Base-by-base conservation (phyloP, 2,888 invertebrate species). In the Diarsia rubi region DNA sequence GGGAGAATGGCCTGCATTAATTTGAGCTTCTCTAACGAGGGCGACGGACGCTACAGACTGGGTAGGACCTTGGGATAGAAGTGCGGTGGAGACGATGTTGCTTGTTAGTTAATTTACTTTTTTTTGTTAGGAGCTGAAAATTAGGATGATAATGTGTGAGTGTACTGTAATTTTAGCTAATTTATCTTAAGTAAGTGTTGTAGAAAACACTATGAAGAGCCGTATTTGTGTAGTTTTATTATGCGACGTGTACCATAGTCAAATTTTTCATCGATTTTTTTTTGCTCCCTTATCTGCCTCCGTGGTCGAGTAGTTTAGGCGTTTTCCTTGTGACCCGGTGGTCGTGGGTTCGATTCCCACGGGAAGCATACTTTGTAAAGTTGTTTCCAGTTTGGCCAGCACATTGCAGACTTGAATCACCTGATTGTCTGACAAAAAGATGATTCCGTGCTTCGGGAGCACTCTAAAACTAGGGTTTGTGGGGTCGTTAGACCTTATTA, bases 11-110 rank as follows among this genome's bases (percentile, higher is more conserved):
- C 94, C 94, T 92, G 95, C 96, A 96, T 96, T 96, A 96, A 96
- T 96, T 96, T 95, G 95, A 95, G 95, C 95, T 95, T 92, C 95
- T 95, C 94, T 96, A 96, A 96, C 96, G 95, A 96, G 96, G 96
- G 94, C 95, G 95, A 93, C 94, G 93, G 95, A 92, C 95, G 91
- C 91, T 90, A 84, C 91, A 88, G 90, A 90, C 92, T 92, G 92
- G 91, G 91, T 91, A 92, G 93, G 93, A 93, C 94, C 94, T 94
- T 93, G 89, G 79, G 75, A 71, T 84, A 69, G 5, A 27, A 16
- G 37, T 44, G 72, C 27, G 37, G 73, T 93, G 85, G 93, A 94
- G 93, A 80, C 77, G 89, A 6, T 57, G 11, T 76, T 72, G n/a
- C 62, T 27, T 27, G 57, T 8, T 3, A 4, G 8, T 16, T 1